Evolutionary conservation across 2,113 vertebrate species (phyloP).

Genomic region (Dunckerocampus dactyliophorus): DNA sequence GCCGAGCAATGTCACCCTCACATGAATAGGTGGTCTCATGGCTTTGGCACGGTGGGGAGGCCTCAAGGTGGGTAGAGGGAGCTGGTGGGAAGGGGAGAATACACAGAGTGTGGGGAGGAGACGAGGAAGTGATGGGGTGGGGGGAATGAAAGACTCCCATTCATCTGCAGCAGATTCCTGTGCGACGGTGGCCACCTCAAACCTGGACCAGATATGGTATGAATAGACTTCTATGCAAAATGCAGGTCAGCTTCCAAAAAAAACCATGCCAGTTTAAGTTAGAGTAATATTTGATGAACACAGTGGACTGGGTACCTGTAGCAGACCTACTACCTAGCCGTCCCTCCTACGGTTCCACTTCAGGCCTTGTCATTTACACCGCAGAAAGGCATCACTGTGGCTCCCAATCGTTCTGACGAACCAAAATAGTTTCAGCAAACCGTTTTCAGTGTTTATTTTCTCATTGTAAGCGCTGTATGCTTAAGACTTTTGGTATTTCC

Average conservation of each 20-base stretch:
- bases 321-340: too few species aligned
- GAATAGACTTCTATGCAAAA: slow-evolving; percentile 60
- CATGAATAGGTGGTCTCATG: slow-evolving; percentile 68
- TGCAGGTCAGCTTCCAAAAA: slow-evolving; percentile 32
- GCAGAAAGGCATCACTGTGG: not conserved
- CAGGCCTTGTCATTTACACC: not conserved
- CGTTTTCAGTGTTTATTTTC: slow-evolving; percentile 14
- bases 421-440: not conserved
- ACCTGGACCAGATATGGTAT: slow-evolving; percentile 55
- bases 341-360: not conserved
- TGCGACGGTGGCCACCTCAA: slow-evolving; percentile 43
- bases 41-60: slow-evolving; percentile 41
- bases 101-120: slow-evolving; percentile 30
- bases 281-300: not conserved
- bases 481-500: slow-evolving; percentile 35
- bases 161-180: slow-evolving; percentile 59
- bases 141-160: slow-evolving; percentile 69
- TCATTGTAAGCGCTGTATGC: slow-evolving; percentile 31
- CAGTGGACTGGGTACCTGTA: not conserved
- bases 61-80: slow-evolving; percentile 35
- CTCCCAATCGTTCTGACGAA: not conserved
- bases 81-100: slow-evolving; percentile 32
- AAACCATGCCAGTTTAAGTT: slow-evolving; percentile 20
- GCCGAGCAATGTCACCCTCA: slow-evolving; percentile 52
- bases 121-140: slow-evolving; percentile 48